Conservation (phyloP, 1,140 invertebrate species). For the Listronotus bonariensis region DNA sequence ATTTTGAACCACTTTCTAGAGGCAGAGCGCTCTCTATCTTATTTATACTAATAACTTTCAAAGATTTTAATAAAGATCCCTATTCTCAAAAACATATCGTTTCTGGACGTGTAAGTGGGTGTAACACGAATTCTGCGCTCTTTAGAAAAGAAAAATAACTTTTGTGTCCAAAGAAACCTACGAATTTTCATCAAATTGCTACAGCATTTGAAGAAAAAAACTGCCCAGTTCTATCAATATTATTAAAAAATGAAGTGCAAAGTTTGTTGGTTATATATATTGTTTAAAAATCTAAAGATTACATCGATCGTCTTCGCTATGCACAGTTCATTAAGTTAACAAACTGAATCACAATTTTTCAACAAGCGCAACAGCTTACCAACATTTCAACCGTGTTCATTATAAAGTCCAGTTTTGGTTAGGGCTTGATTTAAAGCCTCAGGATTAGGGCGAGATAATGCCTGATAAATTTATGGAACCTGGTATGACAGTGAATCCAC, state of each 20-base stretch:
- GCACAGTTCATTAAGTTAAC: slow-evolving; percentile 4
- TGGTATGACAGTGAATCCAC: slow-evolving; percentile 44
- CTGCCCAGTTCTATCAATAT: slow-evolving; percentile 40
- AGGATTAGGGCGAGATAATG: slow-evolving; percentile 53
- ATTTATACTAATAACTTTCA: too few species aligned
- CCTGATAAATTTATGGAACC: slow-evolving; percentile 51
- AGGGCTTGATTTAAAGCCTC: slow-evolving; percentile 52
- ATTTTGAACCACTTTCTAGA: too few species aligned
- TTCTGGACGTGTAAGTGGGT: slow-evolving; percentile 53
- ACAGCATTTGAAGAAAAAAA: slow-evolving; percentile 53
- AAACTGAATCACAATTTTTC: slow-evolving; percentile 29
- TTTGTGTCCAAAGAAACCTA: background rate
- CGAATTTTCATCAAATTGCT: slow-evolving; percentile 3
- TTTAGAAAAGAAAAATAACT: background rate
- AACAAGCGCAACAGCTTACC: too few species aligned
- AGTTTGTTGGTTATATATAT: slow-evolving; percentile 37
- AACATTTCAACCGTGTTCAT: slow-evolving; percentile 52
- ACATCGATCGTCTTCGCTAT: slow-evolving; percentile 22
- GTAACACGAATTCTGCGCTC: slow-evolving; percentile 51
- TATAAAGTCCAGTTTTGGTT: slow-evolving; percentile 56
- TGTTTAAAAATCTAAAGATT: slow-evolving; percentile 42
- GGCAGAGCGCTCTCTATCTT: too few species aligned
- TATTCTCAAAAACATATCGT: slow-evolving; percentile 48
- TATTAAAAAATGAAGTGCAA: slow-evolving; percentile 48
- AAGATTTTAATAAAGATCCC: slow-evolving; percentile 16